Conservation (phyloP, 1,140 invertebrate genomes). For the Bradynema listronoti region DNA sequence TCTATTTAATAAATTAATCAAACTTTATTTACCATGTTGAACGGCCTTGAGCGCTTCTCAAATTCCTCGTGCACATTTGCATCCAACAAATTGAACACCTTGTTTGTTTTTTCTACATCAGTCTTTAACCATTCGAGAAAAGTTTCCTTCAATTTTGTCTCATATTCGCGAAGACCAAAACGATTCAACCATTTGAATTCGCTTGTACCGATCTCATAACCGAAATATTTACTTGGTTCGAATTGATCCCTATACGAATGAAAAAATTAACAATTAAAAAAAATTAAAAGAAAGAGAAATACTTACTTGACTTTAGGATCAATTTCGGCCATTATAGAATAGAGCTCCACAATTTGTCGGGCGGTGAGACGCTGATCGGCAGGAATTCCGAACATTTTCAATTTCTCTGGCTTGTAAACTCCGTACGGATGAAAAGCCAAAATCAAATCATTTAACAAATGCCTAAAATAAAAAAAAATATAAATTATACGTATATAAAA, state of each 20-base stretch:
- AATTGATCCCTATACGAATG: conserved; percentile 41
- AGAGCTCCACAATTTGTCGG: conserved; percentile 50
- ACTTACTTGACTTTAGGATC: conserved; percentile 41
- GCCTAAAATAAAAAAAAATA: no score
- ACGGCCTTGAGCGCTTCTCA: conserved; percentile 45
- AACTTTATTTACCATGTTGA: conserved; percentile 46
- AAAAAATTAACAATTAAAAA: conserved; percentile 1
- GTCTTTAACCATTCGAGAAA: conserved; percentile 52
- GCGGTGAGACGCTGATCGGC: conserved; percentile 56
- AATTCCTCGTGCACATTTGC: conserved; percentile 48
- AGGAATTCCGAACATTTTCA: conserved; percentile 56
- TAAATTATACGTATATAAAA: no score
- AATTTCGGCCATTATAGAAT: conserved; percentile 46
- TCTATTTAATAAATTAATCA: no score
- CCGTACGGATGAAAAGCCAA: conserved; percentile 50
- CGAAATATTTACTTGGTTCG: conserved; percentile 52
- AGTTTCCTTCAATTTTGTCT: conserved; percentile 46
- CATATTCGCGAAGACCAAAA: conserved; percentile 37
- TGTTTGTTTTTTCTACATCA: conserved; percentile 46
- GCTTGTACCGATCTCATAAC: conserved; percentile 26
- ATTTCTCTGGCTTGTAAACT: conserved; percentile 55
- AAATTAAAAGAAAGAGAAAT: conserved; percentile 10
- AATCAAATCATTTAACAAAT: no score
- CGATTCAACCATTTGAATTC: conserved; percentile 48
- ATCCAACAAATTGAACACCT: conserved; percentile 39